Conservation (phyloP, 1,140 invertebrate species). For the Drosophila lacertosa region DNA sequence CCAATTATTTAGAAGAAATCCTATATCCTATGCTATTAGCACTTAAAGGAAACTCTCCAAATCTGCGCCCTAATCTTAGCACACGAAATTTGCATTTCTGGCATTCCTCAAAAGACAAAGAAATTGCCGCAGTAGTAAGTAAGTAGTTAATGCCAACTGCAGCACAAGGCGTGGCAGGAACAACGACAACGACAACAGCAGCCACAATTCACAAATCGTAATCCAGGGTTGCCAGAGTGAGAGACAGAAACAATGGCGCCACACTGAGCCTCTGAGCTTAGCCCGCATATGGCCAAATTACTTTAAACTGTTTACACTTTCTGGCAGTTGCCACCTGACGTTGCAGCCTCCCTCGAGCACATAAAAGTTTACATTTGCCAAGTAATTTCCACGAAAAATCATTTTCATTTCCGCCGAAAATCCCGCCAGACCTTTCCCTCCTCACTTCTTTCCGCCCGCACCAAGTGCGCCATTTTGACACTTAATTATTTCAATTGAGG, state of each 20-base stretch:
- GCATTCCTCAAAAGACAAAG: constrained; percentile 6
- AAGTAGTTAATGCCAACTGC: constrained; percentile 36
- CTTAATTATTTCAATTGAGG: constrained; percentile 77
- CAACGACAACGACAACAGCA: too few relatives aligned
- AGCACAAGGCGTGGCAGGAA: too few relatives aligned
- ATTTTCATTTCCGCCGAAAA: constrained; percentile 54
- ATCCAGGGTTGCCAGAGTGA: not conserved
- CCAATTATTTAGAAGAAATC: constrained; percentile 3
- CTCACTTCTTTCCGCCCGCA: not conserved
- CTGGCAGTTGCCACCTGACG: constrained; percentile 27
- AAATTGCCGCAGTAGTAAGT: constrained; percentile 17
- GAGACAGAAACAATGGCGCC: not conserved
- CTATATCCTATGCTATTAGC: not conserved
- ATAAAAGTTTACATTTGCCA: constrained; percentile 51
- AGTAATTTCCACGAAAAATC: constrained; percentile 68
- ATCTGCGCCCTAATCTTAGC: not conserved
- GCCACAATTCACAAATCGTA: constrained; percentile 35
- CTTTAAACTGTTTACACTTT: constrained; percentile 72
- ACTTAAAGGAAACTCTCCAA: not conserved
- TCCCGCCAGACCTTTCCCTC: not conserved
- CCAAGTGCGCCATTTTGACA: constrained; percentile 62
- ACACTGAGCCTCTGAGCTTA: constrained; percentile 22
- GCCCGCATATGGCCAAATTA: constrained; percentile 37
- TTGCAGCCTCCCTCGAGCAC: constrained; percentile 8
- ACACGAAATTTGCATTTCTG: constrained; percentile 1